phyloP scores from a whole-genome alignment of 2,888 invertebrate genomes.

The Nomada ferruginata region DNA sequence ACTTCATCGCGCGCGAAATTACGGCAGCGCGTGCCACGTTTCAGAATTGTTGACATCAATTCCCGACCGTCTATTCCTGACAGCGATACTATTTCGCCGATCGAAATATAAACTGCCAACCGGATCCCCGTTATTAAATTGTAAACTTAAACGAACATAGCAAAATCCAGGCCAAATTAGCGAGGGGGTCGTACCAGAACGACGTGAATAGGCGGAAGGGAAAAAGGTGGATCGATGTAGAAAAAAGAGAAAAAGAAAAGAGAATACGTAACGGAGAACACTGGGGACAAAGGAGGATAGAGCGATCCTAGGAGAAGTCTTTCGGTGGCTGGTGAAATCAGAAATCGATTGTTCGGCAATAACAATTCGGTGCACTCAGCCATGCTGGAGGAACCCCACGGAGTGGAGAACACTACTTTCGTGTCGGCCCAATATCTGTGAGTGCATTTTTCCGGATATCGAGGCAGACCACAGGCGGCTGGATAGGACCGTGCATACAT shows the following conservation, averaged over 20 bases:
- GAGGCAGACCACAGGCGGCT: conserved; percentile 64
- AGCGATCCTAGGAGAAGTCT: conserved; percentile 43
- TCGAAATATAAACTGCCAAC: neutral
- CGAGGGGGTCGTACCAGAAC: neutral
- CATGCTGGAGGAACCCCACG: conserved; percentile 52
- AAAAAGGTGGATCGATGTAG: neutral
- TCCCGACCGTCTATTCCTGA: conserved; percentile 9
- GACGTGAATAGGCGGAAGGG: neutral
- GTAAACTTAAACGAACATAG: neutral
- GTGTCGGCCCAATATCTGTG: conserved; percentile 79
- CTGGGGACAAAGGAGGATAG: conserved; percentile 19
- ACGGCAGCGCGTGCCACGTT: conserved; percentile 2
- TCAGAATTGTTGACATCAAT: conserved; percentile 17
- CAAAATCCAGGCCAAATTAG: conserved; percentile 19
- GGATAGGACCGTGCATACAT: conserved; percentile 27
- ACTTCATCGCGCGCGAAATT: conserved; percentile 25
- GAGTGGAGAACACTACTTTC: conserved; percentile 73
- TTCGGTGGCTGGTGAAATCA: conserved; percentile 65
- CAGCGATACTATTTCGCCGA: neutral
- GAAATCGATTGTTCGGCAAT: conserved; percentile 76
- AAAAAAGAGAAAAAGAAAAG: neutral
- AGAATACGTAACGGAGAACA: neutral
- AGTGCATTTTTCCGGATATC: conserved; percentile 80
- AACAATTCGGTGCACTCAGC: conserved; percentile 77
- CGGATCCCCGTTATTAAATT: neutral